Evolutionary conservation across 2,113 vertebrate genomes (phyloP).

Genomic region (Hippocampus guttulatus): DNA sequence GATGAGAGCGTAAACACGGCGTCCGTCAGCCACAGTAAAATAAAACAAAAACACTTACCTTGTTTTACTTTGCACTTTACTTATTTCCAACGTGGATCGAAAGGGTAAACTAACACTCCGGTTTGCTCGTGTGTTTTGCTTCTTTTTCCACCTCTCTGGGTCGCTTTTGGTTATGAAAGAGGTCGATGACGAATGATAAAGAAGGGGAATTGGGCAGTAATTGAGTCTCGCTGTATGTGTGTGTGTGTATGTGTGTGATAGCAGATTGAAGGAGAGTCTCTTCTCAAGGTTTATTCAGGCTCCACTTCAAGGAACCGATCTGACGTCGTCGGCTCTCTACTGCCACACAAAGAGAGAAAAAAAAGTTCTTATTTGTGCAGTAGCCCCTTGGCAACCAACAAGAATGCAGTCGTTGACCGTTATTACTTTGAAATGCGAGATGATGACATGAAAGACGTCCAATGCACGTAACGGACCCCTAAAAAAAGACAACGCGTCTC

Average conservation of each 20-base stretch:
- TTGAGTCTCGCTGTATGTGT: slow-evolving; percentile 73
- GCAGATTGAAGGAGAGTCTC: slow-evolving; percentile 85
- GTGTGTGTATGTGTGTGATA: slow-evolving; percentile 78
- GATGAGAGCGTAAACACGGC: slow-evolving; percentile 20
- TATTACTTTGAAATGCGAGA: slow-evolving; percentile 52
- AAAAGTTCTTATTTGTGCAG: slow-evolving; percentile 73
- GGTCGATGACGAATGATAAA: slow-evolving; percentile 78
- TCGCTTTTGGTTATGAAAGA: slow-evolving; percentile 71
- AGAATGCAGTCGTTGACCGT: slow-evolving; percentile 47
- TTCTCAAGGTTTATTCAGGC: slow-evolving; percentile 85
- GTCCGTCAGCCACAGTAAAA: not conserved
- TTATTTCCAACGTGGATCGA: slow-evolving; percentile 70
- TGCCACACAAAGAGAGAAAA: slow-evolving; percentile 75
- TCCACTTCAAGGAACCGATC: slow-evolving; percentile 89
- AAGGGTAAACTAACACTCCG: slow-evolving; percentile 67
- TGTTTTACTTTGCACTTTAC: slow-evolving; percentile 73
- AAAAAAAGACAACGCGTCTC: not conserved
- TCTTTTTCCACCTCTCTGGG: slow-evolving; percentile 50
- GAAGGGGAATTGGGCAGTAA: slow-evolving; percentile 76
- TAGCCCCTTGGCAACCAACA: slow-evolving; percentile 34
- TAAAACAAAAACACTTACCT: slow-evolving; percentile 69
- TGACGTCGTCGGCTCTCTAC: slow-evolving; percentile 91
- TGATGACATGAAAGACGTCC: slow-evolving; percentile 33
- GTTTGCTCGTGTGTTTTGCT: slow-evolving; percentile 38
- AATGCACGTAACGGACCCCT: not conserved